A percentile compares a stretch with the other conserved stretches of the same genome.
Conservation (phyloP, 1,140 invertebrate genomes). For the Cepaea nemoralis region DNA sequence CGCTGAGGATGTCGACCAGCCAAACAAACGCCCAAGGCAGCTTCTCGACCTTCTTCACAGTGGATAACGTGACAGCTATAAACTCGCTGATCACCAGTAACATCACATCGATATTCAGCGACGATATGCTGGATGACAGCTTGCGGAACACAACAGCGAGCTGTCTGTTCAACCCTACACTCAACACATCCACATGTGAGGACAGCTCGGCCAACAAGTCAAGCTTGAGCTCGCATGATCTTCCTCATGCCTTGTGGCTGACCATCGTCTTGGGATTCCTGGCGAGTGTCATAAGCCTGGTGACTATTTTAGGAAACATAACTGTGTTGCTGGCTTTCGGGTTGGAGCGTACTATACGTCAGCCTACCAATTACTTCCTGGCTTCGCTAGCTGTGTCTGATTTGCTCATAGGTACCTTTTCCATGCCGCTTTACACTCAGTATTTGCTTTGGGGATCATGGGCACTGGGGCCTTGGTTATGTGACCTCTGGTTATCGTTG, state of each 20-base stretch:
- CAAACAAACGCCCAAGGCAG: background rate
- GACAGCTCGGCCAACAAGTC: background rate
- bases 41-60: background rate
- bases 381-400: slow-evolving; percentile 98
- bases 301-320: slow-evolving; percentile 85
- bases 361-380: slow-evolving; percentile 99
- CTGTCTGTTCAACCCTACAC: background rate
- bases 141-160: background rate
- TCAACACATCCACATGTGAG: background rate
- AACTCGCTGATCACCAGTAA: background rate
- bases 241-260: slow-evolving; percentile 91
- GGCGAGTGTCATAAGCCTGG: slow-evolving; percentile 75
- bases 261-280: slow-evolving; percentile 92
- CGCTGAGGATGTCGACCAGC: background rate
- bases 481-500: slow-evolving; percentile 98
- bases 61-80: background rate
- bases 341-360: slow-evolving; percentile 95
- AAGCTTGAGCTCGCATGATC: slow-evolving; percentile 54
- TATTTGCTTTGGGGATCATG: slow-evolving; percentile 97
- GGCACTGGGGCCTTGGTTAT: slow-evolving; percentile 95
- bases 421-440: slow-evolving; percentile 94
- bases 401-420: slow-evolving; percentile 90
- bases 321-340: slow-evolving; percentile 96
- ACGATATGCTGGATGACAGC: slow-evolving; percentile 5
- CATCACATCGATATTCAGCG: slow-evolving; percentile 11